These are phyloP conservation scores for Nomada flava DNA, from an alignment of 2,888 invertebrate species.

Conservation along the genomic window DNA sequence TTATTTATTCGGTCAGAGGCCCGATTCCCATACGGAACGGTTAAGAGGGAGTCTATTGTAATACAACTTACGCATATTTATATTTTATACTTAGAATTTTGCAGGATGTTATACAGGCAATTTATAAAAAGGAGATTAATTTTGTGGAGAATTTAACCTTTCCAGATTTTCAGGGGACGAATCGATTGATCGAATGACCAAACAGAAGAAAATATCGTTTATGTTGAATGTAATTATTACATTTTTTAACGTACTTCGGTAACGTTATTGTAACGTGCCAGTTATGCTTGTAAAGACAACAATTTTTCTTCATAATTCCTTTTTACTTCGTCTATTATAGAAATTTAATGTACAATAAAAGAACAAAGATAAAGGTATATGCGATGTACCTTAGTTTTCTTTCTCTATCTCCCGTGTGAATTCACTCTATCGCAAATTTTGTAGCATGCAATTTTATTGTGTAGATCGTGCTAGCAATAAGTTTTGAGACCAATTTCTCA, in stretches of 20 bases:
- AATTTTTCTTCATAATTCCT: no score
- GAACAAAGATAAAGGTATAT: no score
- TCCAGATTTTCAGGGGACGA: slow-evolving; percentile 3
- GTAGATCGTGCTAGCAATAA: no score
- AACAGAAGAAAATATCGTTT: slow-evolving; percentile 28
- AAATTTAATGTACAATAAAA: no score
- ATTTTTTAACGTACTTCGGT: background rate
- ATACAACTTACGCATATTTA: slow-evolving; percentile 36
- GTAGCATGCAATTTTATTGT: no score
- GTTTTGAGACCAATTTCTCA: no score
- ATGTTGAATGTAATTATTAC: background rate
- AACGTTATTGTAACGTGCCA: background rate
- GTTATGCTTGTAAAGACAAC: background rate
- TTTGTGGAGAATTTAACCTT: slow-evolving; percentile 40
- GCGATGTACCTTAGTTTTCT: no score
- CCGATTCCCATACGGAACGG: no score
- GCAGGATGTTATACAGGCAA: background rate
- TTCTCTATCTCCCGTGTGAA: no score
- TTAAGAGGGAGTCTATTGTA: background rate
- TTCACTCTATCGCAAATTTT: no score
- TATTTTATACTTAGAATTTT: background rate
- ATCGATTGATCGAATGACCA: background rate
- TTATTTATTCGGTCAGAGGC: no score
- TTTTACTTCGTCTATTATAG: no score
- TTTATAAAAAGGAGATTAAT: slow-evolving; percentile 19